A percentile compares a stretch with the other conserved stretches of the same genome.
phyloP scores from a whole-genome alignment of 2,797 vertebrate genomes.

The Dipus sagitta region DNA sequence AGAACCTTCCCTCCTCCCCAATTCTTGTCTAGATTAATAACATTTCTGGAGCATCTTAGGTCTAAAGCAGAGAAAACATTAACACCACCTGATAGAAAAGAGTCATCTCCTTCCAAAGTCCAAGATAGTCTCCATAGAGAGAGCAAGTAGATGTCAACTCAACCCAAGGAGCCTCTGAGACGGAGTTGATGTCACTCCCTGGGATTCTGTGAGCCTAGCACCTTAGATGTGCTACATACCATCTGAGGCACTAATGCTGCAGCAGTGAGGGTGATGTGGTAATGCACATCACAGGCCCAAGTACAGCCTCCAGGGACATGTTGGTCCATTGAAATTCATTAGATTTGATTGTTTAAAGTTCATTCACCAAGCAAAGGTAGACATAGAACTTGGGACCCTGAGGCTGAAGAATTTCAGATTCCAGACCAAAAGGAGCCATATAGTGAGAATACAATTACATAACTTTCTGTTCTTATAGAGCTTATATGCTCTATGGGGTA shows the following conservation, averaged over 20 bases:
- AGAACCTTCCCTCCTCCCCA: not conserved
- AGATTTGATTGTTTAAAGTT: not conserved
- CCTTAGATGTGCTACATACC: not conserved
- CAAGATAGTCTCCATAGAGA: not conserved
- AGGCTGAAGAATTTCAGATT: not conserved
- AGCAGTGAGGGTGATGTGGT: not conserved
- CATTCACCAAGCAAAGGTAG: not conserved
- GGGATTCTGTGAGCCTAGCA: not conserved
- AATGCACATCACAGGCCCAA: not conserved
- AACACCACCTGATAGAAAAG: not conserved
- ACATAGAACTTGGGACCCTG: not conserved
- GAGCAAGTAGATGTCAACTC: not conserved
- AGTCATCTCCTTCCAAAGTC: not conserved
- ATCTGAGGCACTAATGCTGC: not conserved
- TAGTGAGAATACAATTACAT: not conserved
- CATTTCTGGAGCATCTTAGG: not conserved
- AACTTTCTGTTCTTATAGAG: not conserved
- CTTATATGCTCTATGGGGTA: not conserved
- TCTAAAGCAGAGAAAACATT: not conserved
- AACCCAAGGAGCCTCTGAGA: not conserved
- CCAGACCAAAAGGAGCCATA: not conserved
- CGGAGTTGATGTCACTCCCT: fast-evolving
- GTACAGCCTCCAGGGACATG: not conserved
- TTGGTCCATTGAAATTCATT: not conserved
- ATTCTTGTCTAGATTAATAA: not conserved